These are phyloP conservation scores for Bos indicus DNA, from an alignment of 2,113 vertebrate genomes.

Conservation along the genomic window DNA sequence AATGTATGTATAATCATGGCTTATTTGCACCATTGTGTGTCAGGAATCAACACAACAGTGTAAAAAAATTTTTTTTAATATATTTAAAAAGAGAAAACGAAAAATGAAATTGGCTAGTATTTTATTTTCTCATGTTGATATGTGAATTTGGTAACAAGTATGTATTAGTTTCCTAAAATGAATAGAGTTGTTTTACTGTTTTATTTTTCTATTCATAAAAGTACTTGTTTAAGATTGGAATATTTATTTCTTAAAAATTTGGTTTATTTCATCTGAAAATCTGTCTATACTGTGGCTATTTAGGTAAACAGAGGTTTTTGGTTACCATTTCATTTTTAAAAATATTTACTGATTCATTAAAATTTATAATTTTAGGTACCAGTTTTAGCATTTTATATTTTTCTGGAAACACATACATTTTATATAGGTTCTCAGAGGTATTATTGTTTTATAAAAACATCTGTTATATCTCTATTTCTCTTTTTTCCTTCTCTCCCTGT, in stretches of 20 bases:
- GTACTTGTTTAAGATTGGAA: neutral
- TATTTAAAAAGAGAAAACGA: neutral
- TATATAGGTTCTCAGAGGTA: neutral
- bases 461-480: neutral
- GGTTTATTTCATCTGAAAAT: neutral
- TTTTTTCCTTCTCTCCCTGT: neutral
- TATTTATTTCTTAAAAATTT: conserved; percentile 21
- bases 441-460: neutral
- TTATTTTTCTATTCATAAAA: neutral
- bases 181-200: neutral
- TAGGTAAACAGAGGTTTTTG: neutral
- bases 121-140: neutral
- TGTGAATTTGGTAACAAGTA: neutral
- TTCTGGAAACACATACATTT: neutral
- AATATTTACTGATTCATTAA: neutral
- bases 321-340: neutral
- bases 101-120: neutral
- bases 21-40: neutral
- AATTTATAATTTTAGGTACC: neutral
- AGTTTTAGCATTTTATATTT: neutral
- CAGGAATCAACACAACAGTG: neutral
- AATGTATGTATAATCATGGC: neutral
- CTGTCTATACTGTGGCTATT: neutral
- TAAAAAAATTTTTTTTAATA: neutral
- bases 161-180: neutral